Evolutionary conservation across 2,888 invertebrate species (phyloP).

Genomic region (Nomada ruficornis): DNA sequence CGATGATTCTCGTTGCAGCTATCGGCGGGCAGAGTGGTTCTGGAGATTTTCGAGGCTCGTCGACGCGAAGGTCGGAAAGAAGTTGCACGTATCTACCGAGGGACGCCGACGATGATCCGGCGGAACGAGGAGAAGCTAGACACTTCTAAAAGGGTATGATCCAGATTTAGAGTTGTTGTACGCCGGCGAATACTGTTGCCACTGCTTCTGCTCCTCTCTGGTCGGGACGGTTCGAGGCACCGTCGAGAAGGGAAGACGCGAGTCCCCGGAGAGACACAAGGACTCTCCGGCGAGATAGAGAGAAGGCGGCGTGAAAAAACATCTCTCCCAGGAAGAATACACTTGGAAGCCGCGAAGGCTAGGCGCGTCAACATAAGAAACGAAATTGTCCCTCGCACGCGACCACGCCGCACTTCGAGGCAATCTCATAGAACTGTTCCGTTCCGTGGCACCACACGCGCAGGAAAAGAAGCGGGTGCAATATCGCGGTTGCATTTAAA

Average conservation of each 20-base stretch:
- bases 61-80: slow-evolving; percentile 33
- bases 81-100: not conserved
- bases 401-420: not conserved
- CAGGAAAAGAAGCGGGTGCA: not conserved
- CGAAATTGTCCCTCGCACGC: slow-evolving; percentile 26
- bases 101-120: not conserved
- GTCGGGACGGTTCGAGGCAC: slow-evolving; percentile 37
- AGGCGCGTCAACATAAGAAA: slow-evolving; percentile 35
- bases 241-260: not conserved
- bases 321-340: slow-evolving; percentile 78
- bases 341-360: slow-evolving; percentile 58
- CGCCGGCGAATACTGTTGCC: slow-evolving; percentile 69
- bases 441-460: not conserved
- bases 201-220: slow-evolving; percentile 59
- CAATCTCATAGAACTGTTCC: not conserved
- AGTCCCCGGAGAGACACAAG: slow-evolving; percentile 3
- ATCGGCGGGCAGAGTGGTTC: no score
- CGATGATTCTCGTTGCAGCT: not conserved
- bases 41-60: not conserved
- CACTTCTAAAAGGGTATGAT: slow-evolving; percentile 77
- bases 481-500: slow-evolving; percentile 21
- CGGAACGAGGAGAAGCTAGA: slow-evolving; percentile 63
- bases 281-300: slow-evolving; percentile 3
- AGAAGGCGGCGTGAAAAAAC: slow-evolving; percentile 41
- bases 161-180: slow-evolving; percentile 78